These are phyloP conservation scores for Scolopax mira DNA, from an alignment of 2,113 vertebrate genomes.

Conservation along the genomic window DNA sequence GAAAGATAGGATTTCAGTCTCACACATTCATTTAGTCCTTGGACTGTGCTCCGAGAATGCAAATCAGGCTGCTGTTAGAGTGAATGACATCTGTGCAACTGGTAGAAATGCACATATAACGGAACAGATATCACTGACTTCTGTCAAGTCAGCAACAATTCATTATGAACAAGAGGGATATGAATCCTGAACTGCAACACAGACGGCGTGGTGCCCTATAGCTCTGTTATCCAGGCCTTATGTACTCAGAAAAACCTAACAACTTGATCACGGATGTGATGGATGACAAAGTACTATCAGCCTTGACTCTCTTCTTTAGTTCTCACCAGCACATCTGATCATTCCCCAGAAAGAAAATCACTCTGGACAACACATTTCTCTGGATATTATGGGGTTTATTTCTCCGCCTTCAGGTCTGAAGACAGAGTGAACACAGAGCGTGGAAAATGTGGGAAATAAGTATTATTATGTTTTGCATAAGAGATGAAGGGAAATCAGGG, in stretches of 20 bases:
- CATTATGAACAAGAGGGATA: background rate
- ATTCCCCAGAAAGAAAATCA: background rate
- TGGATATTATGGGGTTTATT: background rate
- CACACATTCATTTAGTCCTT: background rate
- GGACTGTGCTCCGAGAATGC: background rate
- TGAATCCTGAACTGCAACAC: background rate
- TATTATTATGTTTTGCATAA: background rate
- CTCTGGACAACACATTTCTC: background rate
- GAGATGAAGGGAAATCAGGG: background rate
- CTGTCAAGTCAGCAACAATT: background rate
- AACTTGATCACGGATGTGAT: background rate
- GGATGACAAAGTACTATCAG: background rate
- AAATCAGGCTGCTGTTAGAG: background rate
- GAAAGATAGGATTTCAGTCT: background rate
- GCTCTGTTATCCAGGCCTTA: background rate
- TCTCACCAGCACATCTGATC: background rate
- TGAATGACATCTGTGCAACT: background rate
- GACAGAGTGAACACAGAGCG: background rate
- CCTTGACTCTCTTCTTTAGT: background rate
- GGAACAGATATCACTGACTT: background rate
- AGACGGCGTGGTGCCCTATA: background rate
- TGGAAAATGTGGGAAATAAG: background rate
- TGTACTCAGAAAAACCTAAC: background rate
- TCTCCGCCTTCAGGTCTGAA: background rate
- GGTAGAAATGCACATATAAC: background rate